Percentiles rank a stretch among this genome's conserved stretches.
These are phyloP conservation scores for Maniola hyperantus DNA, from an alignment of 2,888 invertebrate genomes.

Conservation along the genomic window DNA sequence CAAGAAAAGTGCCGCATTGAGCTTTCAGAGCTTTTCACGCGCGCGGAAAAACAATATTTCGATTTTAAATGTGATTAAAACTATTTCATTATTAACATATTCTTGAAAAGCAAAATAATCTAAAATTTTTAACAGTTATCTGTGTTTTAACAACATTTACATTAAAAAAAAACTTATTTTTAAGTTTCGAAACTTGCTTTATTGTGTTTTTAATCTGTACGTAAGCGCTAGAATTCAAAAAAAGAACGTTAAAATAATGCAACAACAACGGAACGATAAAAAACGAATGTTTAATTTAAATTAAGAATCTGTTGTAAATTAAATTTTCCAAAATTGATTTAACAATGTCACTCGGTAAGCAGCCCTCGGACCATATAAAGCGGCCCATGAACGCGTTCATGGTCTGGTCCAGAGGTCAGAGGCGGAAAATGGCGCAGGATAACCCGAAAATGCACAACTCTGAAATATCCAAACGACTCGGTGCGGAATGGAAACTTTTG, in stretches of 20 bases:
- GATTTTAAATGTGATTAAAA: constrained; percentile 28
- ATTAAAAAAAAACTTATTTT: not conserved
- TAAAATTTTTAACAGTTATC: not conserved
- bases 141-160: not conserved
- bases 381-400: constrained; percentile 97
- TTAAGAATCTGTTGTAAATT: constrained; percentile 10
- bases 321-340: constrained; percentile 17
- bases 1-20: constrained; percentile 80
- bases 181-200: too few species aligned
- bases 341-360: constrained; percentile 73
- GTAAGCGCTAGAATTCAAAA: not conserved
- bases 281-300: not conserved
- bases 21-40: constrained; percentile 79
- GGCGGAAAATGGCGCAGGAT: constrained; percentile 96
- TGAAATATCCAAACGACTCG: constrained; percentile 93
- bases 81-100: constrained; percentile 10
- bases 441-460: constrained; percentile 98
- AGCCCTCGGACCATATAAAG: constrained; percentile 90
- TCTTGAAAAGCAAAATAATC: not conserved
- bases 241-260: not conserved
- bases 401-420: constrained; percentile 95
- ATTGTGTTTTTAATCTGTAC: constrained; percentile 8
- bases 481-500: constrained; percentile 94
- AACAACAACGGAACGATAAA: not conserved
- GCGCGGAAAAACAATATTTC: constrained; percentile 50